Evolutionary conservation across 2,797 vertebrate species (phyloP).

Genomic region (Parauchenoglanis ngamensis): DNA sequence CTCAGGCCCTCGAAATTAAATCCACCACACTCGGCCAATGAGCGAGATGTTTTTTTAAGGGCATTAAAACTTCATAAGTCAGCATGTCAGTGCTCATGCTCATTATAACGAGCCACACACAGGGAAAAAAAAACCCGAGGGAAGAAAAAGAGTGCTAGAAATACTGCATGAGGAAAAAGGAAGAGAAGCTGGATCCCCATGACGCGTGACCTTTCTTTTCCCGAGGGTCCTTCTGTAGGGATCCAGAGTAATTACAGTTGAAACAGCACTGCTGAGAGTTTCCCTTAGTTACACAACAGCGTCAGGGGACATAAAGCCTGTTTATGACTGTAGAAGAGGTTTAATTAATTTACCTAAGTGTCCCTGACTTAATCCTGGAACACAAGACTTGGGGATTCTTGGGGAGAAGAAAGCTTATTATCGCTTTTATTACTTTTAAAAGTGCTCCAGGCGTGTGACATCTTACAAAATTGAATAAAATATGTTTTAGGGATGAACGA

Average conservation of each 20-base stretch:
- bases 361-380: neutral
- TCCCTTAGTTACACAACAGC: slow-evolving; percentile 36
- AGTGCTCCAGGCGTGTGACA: neutral
- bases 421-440: neutral
- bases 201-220: slow-evolving; percentile 37
- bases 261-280: slow-evolving; percentile 37
- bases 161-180: slow-evolving; percentile 24
- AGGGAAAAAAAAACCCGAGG: slow-evolving; percentile 13
- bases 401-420: neutral
- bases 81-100: slow-evolving; percentile 28
- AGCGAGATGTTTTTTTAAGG: neutral
- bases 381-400: neutral
- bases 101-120: slow-evolving; percentile 46
- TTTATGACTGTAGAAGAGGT: slow-evolving; percentile 36
- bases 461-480: neutral
- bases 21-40: neutral
- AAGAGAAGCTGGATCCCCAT: slow-evolving; percentile 10
- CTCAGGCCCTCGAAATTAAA: neutral
- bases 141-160: neutral
- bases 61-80: slow-evolving; percentile 14
- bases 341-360: neutral
- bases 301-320: slow-evolving; percentile 15
- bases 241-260: slow-evolving; percentile 50
- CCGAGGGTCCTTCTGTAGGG: slow-evolving; percentile 15
- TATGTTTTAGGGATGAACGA: no score